Evolutionary conservation across 2,888 invertebrate species (phyloP), one percentile per base, ranked within the genome.

Genomic region (Heliconius hortense): DNA sequence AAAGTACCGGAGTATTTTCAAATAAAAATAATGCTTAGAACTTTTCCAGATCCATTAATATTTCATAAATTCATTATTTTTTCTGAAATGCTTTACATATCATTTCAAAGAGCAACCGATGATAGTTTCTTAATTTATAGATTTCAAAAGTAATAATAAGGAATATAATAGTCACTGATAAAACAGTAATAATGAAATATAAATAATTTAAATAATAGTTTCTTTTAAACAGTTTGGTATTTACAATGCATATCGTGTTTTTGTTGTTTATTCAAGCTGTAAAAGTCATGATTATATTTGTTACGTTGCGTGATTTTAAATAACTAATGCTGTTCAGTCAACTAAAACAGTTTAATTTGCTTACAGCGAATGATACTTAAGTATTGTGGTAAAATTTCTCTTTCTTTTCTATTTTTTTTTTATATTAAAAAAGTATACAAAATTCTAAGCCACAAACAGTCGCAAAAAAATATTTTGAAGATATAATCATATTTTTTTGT

Each of bases 241-340:
- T 62, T 62, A 62, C 26, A 72, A 62, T 72, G 56, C 10, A 24
- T 56, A 24, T 48, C 35, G 26, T 66, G 53, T 35, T 53, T 66
- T 26, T 18, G 35, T 39, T 66, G 5, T 56, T 48, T 53, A 35
- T 66, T 56, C 31, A 11, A 18, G 53, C n/a, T 24, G 43, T 26
- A 43, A 39, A 43, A 72, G 53, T 62, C 35, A 11, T 66, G 53
- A 66, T 67, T 59, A 56, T 71, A 71, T 73, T 73, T 43, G 56
- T 67, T 69, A 75, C 28, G 28, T 74, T 60, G 74, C 76, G 74
- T 76, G 74, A 35, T 68, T 39, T 56, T 69, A 62, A 60, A 43
- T 59, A 15, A 26, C 48, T 77, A 24, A 68, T 71, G 53, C 24
- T 39, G 48, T 24, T 68, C 68, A 74, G 43, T 76, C 73, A 74